Evolutionary conservation across 35 echinoderm and acorn worm genomes (phyloP), one percentile per base, ranked within the genome.

Genomic region (Heliocidaris erythrogramma): DNA sequence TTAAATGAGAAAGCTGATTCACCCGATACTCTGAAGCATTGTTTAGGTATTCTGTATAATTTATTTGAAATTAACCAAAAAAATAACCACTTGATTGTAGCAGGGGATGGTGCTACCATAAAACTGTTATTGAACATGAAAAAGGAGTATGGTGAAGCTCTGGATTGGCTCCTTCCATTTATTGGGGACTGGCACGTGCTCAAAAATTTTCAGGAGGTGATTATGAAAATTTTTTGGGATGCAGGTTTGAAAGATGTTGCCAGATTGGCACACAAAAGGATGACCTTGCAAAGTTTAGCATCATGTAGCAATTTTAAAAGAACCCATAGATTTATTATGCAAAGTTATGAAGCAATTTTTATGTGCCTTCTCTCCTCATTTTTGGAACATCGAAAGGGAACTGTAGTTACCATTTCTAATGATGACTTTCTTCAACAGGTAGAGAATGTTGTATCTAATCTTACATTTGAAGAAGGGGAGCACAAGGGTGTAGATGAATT

Each of bases 191-290:
- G 96, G 96, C 96, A 96, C 91, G n/a, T 91, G 8, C 48, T 96
- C 7, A 96, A 92, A 84, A 96, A 96, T 59, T 48, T 60, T 92
- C 96, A 94, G 65, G 86, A 94, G 61, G 88, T 93, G 5, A n/a
- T 96, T 10, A 94, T 96, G 93, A 96, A 96, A 52, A 91, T 96
- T 30, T 96, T 94, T 49, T 94, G 71, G 94, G 93, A 96, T 96
- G 49, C 96, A 60, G 96, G 96, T 32, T 71, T 96, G 9, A 47
- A 93, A 32, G 93, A 96, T 48, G 31, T 95, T 21, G 94, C 94
- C 92, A 60, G 30, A 69, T 59, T 59, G 53, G 53, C 53, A 9
- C 53, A 59, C 16, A 59, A 59, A 14, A 9, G 16, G 53, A 59
- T 59, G 53, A 59, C 53, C 16, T 59, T 86, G n/a, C 85, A 86